Conservation (phyloP, 2,113 vertebrate genomes). For the Dunckerocampus dactyliophorus region DNA sequence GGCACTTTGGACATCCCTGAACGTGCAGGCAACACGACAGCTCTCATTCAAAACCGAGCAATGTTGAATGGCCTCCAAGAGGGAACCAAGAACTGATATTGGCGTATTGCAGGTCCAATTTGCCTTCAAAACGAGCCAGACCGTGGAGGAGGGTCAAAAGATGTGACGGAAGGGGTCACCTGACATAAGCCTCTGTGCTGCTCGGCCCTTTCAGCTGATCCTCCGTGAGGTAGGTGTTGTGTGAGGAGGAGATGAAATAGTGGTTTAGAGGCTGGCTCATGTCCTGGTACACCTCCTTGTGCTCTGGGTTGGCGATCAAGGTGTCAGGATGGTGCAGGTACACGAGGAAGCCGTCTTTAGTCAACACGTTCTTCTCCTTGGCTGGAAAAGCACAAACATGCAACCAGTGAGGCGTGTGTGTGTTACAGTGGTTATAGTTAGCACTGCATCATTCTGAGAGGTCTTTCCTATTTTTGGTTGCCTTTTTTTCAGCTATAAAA, state of each 20-base stretch:
- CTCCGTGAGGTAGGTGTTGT: conserved; percentile 94
- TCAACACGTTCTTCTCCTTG: conserved; percentile 81
- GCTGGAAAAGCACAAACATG: conserved; percentile 61
- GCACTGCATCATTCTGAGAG: no score
- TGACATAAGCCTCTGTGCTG: conserved; percentile 91
- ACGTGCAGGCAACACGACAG: no score
- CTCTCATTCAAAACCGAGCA: no score
- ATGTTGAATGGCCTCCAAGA: no score
- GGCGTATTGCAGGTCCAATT: no score
- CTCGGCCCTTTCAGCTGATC: conserved; percentile 93
- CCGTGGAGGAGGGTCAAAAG: background rate
- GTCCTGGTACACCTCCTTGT: conserved; percentile 85
- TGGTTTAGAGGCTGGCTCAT: conserved; percentile 91
- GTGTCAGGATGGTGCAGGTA: conserved; percentile 81
- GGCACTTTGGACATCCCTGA: no score
- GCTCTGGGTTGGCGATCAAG: conserved; percentile 75
- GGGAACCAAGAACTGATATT: no score
- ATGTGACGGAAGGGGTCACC: conserved; percentile 63
- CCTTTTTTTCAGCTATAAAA: no score
- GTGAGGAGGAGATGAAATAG: conserved; percentile 95
- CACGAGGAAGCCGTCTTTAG: conserved; percentile 93
- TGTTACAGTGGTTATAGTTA: no score
- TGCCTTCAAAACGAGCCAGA: no score
- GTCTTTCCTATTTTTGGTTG: no score
- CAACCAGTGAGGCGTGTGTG: no score